Evolutionary conservation across 2,888 invertebrate species (phyloP).

Genomic region (Agrotis puta): DNA sequence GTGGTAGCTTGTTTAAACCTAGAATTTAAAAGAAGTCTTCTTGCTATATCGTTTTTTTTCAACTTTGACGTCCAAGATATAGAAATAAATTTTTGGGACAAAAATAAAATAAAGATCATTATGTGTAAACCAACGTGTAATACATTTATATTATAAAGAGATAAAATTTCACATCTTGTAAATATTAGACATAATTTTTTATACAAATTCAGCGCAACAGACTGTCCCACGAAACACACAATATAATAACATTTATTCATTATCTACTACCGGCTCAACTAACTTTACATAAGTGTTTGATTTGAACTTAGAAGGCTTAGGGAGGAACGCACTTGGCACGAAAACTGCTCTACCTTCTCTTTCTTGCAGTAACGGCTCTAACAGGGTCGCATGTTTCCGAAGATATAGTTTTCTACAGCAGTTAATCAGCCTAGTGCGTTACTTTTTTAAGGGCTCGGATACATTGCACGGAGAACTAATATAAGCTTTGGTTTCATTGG

Average conservation of each 20-base stretch:
- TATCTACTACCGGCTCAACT: constrained; percentile 68
- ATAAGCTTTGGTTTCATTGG: constrained; percentile 12
- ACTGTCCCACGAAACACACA: constrained; percentile 79
- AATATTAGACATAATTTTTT: constrained; percentile 84
- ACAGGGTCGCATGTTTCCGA: too few relatives aligned
- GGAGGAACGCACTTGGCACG: constrained; percentile 20
- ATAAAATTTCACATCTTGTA: constrained; percentile 90
- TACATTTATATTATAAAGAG: constrained; percentile 90
- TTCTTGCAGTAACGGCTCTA: background rate
- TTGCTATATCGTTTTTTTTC: background rate
- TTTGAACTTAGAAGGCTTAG: constrained; percentile 32
- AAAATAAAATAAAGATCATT: constrained; percentile 67
- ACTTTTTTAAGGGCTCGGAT: constrained; percentile 5
- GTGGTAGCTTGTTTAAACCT: background rate
- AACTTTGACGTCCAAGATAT: background rate
- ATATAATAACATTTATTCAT: constrained; percentile 76
- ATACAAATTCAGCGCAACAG: constrained; percentile 81
- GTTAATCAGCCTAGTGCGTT: constrained; percentile 19
- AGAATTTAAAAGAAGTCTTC: constrained; percentile 6
- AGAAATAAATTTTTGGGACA: background rate
- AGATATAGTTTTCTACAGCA: background rate
- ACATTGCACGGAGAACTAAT: constrained; percentile 15
- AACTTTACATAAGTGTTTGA: constrained; percentile 46
- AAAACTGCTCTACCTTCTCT: background rate
- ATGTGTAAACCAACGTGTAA: constrained; percentile 87